Evolutionary conservation across 2,797 vertebrate species (phyloP), one percentile per base, ranked within the genome.

Genomic region (Labeo calbasu): DNA sequence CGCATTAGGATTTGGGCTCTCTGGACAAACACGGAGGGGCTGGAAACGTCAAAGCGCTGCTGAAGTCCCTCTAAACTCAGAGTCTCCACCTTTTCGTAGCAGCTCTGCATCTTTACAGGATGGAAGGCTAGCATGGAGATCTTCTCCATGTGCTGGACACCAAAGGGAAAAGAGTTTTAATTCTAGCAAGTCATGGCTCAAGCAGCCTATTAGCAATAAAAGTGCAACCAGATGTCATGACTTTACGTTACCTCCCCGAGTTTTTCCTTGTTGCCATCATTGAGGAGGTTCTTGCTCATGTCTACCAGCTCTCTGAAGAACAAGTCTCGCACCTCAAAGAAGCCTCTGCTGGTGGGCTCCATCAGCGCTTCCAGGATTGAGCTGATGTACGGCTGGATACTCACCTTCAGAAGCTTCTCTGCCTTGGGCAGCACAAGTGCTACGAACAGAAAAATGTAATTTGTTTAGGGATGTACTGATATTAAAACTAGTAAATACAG

Each of bases 1-100:
- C 97, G 95, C 97, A 99, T 98, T 91, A 97, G 96, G 92, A 98
- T 98, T 94, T 99, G 97, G 5, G 96, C 97, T 59, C 98, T 95
- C 92, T 99, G 97, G 89, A 97, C 94, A 86, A 99, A 98, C 83
- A 98, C 97, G 0, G 96, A 96, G 0, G 97, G 96, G 86, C 96
- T 98, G 91, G 95, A 96, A 73, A 99, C 96, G 0, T 98, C 97
- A 0, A 99, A 98, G 1, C 97, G 93, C 91, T 98, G 97, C 94
- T 98, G 97, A 11, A 99, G 96, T 0, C 97, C 97, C 2, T 98
- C 97, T n/a, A 99, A 89, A 81, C 96, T 96, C 88, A 99, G 94
- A 12, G 94, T 94, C 65, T 98, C 97, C 93, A 98, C 96, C 92
- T 95, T 97, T 89, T 98, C 96, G 0, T 99, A 98, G 93, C 98